A percentile compares a stretch with the other conserved stretches of the same genome.
Evolutionary conservation across 2,113 vertebrate species (phyloP).

Genomic region (Toxostoma redivivum): DNA sequence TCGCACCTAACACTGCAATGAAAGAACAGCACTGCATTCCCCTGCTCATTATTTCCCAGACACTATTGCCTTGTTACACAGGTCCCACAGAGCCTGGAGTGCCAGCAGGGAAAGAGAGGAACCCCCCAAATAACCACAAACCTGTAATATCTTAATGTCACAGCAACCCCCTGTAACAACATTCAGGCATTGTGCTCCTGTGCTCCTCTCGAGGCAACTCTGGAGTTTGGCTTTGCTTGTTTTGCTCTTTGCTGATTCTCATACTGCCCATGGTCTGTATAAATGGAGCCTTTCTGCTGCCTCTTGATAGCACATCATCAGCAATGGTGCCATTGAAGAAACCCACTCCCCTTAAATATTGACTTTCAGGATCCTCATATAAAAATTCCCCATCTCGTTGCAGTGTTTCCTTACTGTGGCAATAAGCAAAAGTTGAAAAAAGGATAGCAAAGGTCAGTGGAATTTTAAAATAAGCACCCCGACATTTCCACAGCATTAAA

Average conservation of each 20-base stretch:
- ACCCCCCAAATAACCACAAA: conserved; percentile 36
- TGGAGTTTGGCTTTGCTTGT: not conserved
- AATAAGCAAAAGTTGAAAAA: conserved; percentile 9
- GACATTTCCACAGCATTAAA: conserved; percentile 59
- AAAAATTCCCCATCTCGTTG: not conserved
- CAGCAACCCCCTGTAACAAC: not conserved
- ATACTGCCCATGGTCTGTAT: not conserved
- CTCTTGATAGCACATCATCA: not conserved
- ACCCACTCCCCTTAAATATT: not conserved
- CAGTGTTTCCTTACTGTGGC: not conserved
- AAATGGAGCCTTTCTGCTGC: not conserved
- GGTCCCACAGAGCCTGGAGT: conserved; percentile 79
- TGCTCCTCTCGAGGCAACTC: not conserved
- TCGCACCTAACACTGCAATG: conserved; percentile 87
- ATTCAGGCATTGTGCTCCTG: not conserved
- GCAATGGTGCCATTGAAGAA: not conserved
- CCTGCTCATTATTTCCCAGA: conserved; percentile 84
- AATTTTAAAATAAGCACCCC: conserved; percentile 15
- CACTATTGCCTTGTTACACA: conserved; percentile 87
- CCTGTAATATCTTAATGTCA: conserved; percentile 43
- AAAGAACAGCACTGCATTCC: conserved; percentile 68
- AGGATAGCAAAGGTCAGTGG: conserved; percentile 33
- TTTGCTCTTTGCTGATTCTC: not conserved
- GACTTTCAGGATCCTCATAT: not conserved
- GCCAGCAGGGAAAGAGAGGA: conserved; percentile 36